Evolutionary conservation across 2,113 vertebrate genomes (phyloP), one percentile per base, ranked within the genome.

Genomic region (Thermophis baileyi): DNA sequence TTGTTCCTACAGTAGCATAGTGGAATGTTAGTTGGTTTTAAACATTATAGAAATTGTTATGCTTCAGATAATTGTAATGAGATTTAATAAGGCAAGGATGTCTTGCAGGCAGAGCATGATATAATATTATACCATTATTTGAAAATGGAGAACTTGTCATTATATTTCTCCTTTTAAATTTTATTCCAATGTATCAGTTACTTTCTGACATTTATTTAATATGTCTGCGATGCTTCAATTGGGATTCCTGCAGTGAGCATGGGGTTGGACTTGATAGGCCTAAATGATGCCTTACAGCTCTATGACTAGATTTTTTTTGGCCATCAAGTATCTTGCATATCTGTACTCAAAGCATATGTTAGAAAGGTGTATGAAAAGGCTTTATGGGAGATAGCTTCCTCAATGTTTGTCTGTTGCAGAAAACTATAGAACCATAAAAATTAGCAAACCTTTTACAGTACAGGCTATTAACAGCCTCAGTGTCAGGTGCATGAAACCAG

Each of bases 61-160:
- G 69, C 69, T 40, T 95, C 94, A 94, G 91, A 91, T 96, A 94
- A 94, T 94, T 94, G 90, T 96, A 96, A 95, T 96, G 94, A 96
- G 93, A 95, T 95, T 89, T 97, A 96, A 96, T 94, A 97, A 95
- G 96, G 94, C 94, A 95, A 95, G 89, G 92, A 96, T 93, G 92
- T 95, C 93, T 94, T 96, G 91, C 93, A 91, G 94, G 93, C 86
- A 96, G 91, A 95, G 69, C 85, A 86, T 90, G 86, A 91, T 95
- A 92, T 94, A 94, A 94, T 0, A 8, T 90, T 95, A 93, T 89
- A 87, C 63, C 90, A 35, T 95, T 96, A 95, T 97, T 96, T 96
- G 91, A 91, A 74, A 69, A 53, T 10, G n/a, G 91, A 40, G 40
- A 27, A 44, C 44, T 60, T 86, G 46, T 35, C 91, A 91, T 47